Conservation (phyloP, 2,113 vertebrate genomes). For the Archilochus colubris region DNA sequence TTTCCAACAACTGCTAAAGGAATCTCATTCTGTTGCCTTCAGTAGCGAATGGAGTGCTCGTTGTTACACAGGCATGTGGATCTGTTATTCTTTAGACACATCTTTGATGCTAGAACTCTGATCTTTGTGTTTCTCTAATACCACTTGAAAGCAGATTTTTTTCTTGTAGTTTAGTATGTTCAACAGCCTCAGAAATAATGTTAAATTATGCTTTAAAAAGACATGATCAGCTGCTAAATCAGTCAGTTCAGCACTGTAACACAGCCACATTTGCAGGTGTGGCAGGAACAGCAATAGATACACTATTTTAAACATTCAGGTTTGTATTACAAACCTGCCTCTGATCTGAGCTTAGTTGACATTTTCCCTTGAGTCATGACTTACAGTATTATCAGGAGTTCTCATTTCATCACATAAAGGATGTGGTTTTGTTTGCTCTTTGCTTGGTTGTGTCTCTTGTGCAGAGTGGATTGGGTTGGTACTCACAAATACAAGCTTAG, state of each 20-base stretch:
- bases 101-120: constrained; percentile 45
- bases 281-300: constrained; percentile 31
- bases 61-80: constrained; percentile 10
- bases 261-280: not conserved
- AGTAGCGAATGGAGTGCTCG: not conserved
- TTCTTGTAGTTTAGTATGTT: constrained; percentile 51
- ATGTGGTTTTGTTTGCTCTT: constrained; percentile 26
- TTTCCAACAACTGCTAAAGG: constrained; percentile 54
- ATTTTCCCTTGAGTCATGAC: constrained; percentile 36
- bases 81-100: constrained; percentile 46
- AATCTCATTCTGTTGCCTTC: constrained; percentile 32
- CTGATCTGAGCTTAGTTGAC: constrained; percentile 41
- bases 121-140: constrained; percentile 47
- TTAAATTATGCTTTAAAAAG: constrained; percentile 42
- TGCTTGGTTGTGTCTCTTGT: constrained; percentile 11
- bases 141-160: constrained; percentile 45
- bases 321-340: constrained; percentile 62
- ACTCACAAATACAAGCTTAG: constrained; percentile 17
- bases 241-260: constrained; percentile 1
- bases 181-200: constrained; percentile 26
- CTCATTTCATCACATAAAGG: constrained; percentile 26
- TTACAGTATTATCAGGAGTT: constrained; percentile 38
- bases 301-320: constrained; percentile 30
- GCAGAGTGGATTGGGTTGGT: not conserved
- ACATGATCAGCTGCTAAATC: constrained; percentile 6